Evolutionary conservation across 1,140 invertebrate genomes (phyloP), one percentile per base, ranked within the genome.

Genomic region (Drosophila nasuta): DNA sequence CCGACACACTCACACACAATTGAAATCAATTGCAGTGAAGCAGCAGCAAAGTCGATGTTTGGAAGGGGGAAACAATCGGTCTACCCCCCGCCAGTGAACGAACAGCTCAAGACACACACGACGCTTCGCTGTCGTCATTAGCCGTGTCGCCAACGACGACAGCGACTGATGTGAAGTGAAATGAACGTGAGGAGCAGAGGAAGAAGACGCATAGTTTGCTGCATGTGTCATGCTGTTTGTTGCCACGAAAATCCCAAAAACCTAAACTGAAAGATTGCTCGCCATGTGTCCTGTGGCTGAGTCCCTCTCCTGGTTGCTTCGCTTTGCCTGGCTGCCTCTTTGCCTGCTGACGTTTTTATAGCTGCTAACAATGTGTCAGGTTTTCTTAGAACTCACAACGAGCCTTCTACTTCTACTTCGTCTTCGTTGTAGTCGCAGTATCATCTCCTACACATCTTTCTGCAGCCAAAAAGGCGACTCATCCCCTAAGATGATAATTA

Each of bases 281-380:
- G 77, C 72, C 81, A 83, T 83, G 81, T 83, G 81, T 82, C 63
- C 77, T 76, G 33, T 11, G 51, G 43, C 52, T 25, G 20, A 38
- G 5, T 60, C 17, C 7, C n/a, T 30, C 43, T 57, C 25, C 33
- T 56, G 35, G 10, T 49, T 60, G 35, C n/a, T 5, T 3, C 3
- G 3, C 45, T n/a, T 58, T 15, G n/a, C 11, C 63, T 69, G 67
- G 28, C 72, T 56, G 62, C 68, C 56, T 49, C 66, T 48, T 62
- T 74, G 75, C 77, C 74, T 85, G 68, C 60, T 85, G 81, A 85
- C 81, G 81, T 83, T 83, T 83, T 83, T 83, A 83, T 83, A 77
- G 81, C 82, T 81, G 81, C 81, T 85, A 83, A 83, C 81, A 83
- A 83, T 83, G 81, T 83, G 81, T 85, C 81, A 81, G 81, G 74